Base-by-base conservation (phyloP, 2,888 invertebrate species). In the Lepidonotus clava region DNA sequence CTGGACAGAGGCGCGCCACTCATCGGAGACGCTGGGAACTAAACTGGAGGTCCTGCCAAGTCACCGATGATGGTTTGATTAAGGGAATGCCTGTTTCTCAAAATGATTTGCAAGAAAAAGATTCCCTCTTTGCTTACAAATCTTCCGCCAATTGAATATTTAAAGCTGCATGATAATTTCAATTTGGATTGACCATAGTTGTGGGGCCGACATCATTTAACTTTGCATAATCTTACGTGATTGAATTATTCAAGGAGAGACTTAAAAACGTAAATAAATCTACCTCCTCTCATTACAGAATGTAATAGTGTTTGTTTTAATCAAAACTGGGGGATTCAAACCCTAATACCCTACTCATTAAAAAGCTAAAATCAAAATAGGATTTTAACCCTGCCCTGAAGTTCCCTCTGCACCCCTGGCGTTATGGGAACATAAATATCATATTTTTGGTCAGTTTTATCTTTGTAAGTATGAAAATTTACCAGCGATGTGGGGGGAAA, bases 121-220 rank as follows among this genome's bases (percentile, higher is more conserved):
- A n/a, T n/a, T n/a, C n/a, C n/a, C n/a, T n/a, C n/a, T n/a, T n/a
- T n/a, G n/a, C n/a, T n/a, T n/a, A n/a, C n/a, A n/a, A n/a, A n/a
- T n/a, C n/a, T n/a, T n/a, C n/a, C n/a, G n/a, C n/a, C 61, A 61
- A 61, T 61, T 61, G 61, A 61, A 61, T 61, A 61, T 61, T 61
- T 28, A 61, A 32, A 4, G 61, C 24, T 28, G 61, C n/a, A n/a
- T 61, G 24, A 61, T 61, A 61, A 61, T 61, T 61, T 61, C 61
- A 61, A 61, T 61, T 61, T 61, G 24, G 61, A 32, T 28, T 61
- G 61, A 61, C 61, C 28, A n/a, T 32, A 61, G 24, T 32, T 11
- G 28, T 24, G 61, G 2, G 61, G n/a, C n/a, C n/a, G n/a, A n/a
- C n/a, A n/a, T n/a, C n/a, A 61, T 61, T 61, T 61, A 61, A 11